Conservation (phyloP, 2,797 vertebrate genomes). For the Girardinus metallicus region DNA sequence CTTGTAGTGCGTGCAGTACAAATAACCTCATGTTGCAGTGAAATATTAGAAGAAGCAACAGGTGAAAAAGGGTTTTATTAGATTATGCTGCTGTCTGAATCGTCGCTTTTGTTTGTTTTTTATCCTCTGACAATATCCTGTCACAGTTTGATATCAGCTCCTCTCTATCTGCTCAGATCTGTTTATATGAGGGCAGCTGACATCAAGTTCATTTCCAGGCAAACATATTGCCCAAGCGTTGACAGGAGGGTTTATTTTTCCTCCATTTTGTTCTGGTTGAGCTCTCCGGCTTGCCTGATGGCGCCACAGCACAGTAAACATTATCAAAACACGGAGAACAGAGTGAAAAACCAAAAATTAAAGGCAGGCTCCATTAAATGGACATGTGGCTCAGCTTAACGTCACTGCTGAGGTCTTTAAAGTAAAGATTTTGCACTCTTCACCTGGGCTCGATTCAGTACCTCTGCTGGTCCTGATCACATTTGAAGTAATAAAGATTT, state of each 20-base stretch:
- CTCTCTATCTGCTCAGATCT: slow-evolving; percentile 8
- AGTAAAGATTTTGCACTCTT: slow-evolving; percentile 45
- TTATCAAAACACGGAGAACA: slow-evolving; percentile 61
- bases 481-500: slow-evolving; percentile 44
- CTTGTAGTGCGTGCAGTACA: neutral
- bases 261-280: slow-evolving; percentile 43
- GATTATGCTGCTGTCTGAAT: slow-evolving; percentile 7
- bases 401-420: slow-evolving; percentile 26
- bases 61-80: slow-evolving; percentile 13
- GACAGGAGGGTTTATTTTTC: slow-evolving; percentile 35
- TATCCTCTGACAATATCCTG: slow-evolving; percentile 21
- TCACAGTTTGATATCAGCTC: slow-evolving; percentile 9
- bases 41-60: slow-evolving; percentile 6
- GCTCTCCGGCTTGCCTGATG: slow-evolving; percentile 36
- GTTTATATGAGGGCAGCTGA: slow-evolving; percentile 27
- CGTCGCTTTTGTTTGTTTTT: slow-evolving; percentile 30
- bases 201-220: slow-evolving; percentile 41
- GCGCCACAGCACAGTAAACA: slow-evolving; percentile 59
- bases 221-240: slow-evolving; percentile 20
- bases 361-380: slow-evolving; percentile 67
- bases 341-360: slow-evolving; percentile 62
- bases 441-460: slow-evolving; percentile 34
- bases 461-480: slow-evolving; percentile 24
- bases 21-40: neutral
- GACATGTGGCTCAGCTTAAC: slow-evolving; percentile 8